Evolutionary conservation across 1,140 invertebrate species (phyloP), one percentile per base, ranked within the genome.

Genomic region (Bemisia tabaci): DNA sequence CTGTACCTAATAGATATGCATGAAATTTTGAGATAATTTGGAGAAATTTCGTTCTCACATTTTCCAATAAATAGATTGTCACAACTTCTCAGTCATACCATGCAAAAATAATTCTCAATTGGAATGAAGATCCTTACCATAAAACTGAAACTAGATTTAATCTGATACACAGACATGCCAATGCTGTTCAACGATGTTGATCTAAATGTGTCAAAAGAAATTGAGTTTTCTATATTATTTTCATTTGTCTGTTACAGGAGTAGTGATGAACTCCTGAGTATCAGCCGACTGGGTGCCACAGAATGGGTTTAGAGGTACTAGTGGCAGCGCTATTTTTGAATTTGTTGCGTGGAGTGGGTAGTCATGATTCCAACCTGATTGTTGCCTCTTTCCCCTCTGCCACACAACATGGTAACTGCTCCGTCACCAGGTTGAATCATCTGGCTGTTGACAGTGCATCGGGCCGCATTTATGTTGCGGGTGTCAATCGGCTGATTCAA

Each of bases 401-500:
- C 17, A 17, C 5, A 48, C 33, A 48, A 17, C 33, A 48, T 48
- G 33, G 33, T 48, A 48, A 48, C 17, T 48, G 33, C 33, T 48
- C 33, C 17, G 33, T 48, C 33, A 48, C 33, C 33, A 48, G 17
- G 17, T 48, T 48, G 33, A 48, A 48, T 59, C 83, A 85, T 71
- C 71, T 85, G 67, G 77, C 79, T 0, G 71, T 83, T 58, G 81
- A 85, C 71, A 73, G 72, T 21, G 70, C 71, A 22, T 79, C 78
- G 1, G 79, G 80, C 9, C 77, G 75, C 23, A 73, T 86, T n/a
- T 85, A 82, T 70, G 76, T 83, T 12, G 84, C 81, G 26, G 84
- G 81, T 21, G 77, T 81, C 12, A 86, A 87, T 71, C 76, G 79
- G 65, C 73, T 87, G 1, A 81, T 82, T 68, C 81, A 84, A 71